Percentiles rank a stretch among this genome's conserved stretches.
Conservation (phyloP, 2,113 vertebrate species). For the Brienomyrus brachyistius region DNA sequence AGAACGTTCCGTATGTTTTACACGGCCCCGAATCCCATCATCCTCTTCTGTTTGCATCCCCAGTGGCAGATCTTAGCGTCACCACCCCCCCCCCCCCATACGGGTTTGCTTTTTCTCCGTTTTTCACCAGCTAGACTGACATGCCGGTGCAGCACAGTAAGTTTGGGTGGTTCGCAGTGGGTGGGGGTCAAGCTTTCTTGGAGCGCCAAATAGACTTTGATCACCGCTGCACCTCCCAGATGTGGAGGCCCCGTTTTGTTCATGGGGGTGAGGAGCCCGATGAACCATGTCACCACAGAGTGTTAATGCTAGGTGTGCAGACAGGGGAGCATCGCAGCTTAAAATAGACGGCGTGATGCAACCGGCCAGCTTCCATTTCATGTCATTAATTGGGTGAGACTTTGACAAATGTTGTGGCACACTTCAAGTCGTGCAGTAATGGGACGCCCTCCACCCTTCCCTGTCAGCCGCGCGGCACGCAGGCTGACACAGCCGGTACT, state of each 20-base stretch:
- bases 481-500: constrained; percentile 1
- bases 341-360: not conserved
- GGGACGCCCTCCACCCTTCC: not conserved
- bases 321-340: not conserved
- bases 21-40: not conserved
- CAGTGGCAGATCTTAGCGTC: not conserved
- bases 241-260: not conserved
- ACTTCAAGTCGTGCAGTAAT: not conserved
- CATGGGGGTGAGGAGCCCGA: not conserved
- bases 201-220: not conserved
- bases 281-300: not conserved
- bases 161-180: not conserved
- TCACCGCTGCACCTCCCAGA: not conserved
- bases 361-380: not conserved
- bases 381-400: not conserved
- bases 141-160: not conserved
- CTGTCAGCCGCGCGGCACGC: not conserved
- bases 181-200: not conserved
- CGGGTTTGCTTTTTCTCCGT: not conserved
- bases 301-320: not conserved
- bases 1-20: not conserved
- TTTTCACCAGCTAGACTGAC: not conserved
- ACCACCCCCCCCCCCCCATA: not conserved
- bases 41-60: not conserved
- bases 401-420: not conserved